Conservation (phyloP, 2,888 invertebrate species). For the Philereme transversata region DNA sequence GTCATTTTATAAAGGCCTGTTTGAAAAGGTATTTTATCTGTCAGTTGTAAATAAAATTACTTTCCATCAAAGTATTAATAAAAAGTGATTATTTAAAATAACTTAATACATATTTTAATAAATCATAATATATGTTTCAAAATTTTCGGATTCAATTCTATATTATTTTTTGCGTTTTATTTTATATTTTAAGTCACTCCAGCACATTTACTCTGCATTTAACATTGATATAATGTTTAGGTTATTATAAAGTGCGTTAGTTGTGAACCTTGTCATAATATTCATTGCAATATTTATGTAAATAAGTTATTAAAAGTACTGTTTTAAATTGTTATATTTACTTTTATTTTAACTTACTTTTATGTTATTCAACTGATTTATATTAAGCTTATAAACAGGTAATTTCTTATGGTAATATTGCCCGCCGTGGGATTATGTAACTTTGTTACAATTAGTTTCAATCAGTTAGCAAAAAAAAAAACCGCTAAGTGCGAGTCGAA, state of each 20-base stretch:
- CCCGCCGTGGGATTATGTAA: no score
- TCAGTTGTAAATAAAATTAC: no score
- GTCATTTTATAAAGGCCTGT: background rate
- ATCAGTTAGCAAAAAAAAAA: no score
- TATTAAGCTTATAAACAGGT: no score
- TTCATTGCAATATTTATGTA: constrained; percentile 57
- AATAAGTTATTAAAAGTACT: constrained; percentile 72
- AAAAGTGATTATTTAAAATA: no score
- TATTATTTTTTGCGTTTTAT: constrained; percentile 32
- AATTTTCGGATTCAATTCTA: constrained; percentile 11
- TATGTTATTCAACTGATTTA: background rate
- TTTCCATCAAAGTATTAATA: no score
- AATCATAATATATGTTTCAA: constrained; percentile 9
- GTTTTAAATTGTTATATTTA: constrained; percentile 52
- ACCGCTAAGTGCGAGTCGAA: no score
- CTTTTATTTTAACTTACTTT: constrained; percentile 1
- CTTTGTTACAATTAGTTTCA: no score
- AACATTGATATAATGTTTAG: constrained; percentile 51
- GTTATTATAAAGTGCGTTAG: constrained; percentile 42
- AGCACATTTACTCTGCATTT: constrained; percentile 71
- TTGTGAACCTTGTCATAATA: constrained; percentile 40
- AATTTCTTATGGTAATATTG: no score
- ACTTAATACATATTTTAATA: background rate
- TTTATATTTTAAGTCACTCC: constrained; percentile 48
- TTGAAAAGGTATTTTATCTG: no score